phyloP scores from a whole-genome alignment of 1,140 invertebrate genomes.

The Achatina immaculata region DNA sequence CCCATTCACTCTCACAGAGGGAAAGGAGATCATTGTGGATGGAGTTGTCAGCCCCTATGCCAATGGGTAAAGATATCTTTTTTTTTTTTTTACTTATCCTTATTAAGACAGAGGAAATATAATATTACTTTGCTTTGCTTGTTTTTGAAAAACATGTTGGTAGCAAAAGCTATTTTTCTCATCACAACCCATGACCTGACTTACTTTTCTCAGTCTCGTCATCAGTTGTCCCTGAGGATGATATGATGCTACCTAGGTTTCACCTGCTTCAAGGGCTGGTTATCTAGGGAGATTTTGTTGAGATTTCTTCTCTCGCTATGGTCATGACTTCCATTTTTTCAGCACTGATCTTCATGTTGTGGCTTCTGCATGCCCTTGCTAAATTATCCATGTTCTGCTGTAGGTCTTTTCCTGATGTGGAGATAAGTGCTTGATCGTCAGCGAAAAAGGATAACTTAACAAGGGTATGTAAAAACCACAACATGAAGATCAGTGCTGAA shows the following conservation, averaged over 20 bases:
- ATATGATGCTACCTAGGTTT: neutral
- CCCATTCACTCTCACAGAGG: conserved; percentile 2
- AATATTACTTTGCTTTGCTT: neutral
- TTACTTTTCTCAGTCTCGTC: neutral
- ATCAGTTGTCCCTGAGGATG: too few relatives aligned
- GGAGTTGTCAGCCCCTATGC: neutral
- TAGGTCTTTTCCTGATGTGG: too few relatives aligned
- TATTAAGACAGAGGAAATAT: neutral
- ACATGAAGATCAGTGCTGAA: too few relatives aligned
- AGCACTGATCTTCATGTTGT: too few relatives aligned
- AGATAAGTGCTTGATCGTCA: too few relatives aligned
- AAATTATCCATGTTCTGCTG: too few relatives aligned
- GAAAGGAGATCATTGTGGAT: conserved; percentile 5
- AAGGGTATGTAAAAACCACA: too few relatives aligned
- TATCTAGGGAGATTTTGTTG: too few relatives aligned
- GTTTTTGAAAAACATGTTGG: neutral
- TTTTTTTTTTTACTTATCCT: neutral
- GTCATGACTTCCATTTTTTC: too few relatives aligned
- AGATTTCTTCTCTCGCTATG: too few relatives aligned
- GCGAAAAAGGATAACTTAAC: too few relatives aligned
- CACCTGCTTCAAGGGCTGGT: neutral
- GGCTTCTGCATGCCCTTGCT: too few relatives aligned
- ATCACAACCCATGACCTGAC: neutral
- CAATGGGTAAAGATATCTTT: neutral
- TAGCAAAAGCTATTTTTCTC: neutral